Percentiles rank a stretch among this genome's conserved stretches.
Conservation (phyloP, 2,888 invertebrate genomes). For the Clostera curtula region DNA sequence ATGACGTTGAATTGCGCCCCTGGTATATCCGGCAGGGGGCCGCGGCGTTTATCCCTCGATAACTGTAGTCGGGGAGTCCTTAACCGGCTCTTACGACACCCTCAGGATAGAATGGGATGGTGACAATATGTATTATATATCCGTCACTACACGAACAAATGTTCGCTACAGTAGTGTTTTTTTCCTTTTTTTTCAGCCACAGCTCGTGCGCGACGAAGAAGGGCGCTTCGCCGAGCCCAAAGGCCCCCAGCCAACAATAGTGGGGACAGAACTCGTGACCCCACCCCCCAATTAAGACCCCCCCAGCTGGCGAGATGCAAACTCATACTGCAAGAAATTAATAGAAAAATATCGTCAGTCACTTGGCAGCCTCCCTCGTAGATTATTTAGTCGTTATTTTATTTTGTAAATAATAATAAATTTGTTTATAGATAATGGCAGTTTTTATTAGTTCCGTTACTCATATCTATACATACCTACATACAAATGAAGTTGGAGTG, state of each 20-base stretch:
- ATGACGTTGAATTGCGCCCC: no score
- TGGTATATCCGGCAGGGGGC: background rate
- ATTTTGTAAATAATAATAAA: background rate
- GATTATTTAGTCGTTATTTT: background rate
- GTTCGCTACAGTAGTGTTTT: background rate
- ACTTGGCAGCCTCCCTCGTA: slow-evolving; percentile 78
- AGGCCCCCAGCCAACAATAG: slow-evolving; percentile 33
- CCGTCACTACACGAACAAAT: no score
- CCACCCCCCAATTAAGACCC: slow-evolving; percentile 66
- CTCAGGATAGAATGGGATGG: no score
- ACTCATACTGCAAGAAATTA: slow-evolving; percentile 85
- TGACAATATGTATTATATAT: no score
- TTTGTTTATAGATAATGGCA: background rate
- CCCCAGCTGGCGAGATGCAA: slow-evolving; percentile 83
- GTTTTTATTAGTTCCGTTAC: no score
- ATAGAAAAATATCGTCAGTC: slow-evolving; percentile 83
- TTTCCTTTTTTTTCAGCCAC: slow-evolving; percentile 26
- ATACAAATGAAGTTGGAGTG: no score
- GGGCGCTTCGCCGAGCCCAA: slow-evolving; percentile 45
- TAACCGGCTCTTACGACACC: no score
- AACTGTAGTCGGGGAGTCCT: no score
- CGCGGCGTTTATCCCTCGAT: no score
- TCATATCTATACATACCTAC: no score
- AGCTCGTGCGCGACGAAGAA: slow-evolving; percentile 47
- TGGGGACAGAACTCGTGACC: slow-evolving; percentile 34